Evolutionary conservation across 2,888 invertebrate genomes (phyloP).

Genomic region (Amitus sp.): DNA sequence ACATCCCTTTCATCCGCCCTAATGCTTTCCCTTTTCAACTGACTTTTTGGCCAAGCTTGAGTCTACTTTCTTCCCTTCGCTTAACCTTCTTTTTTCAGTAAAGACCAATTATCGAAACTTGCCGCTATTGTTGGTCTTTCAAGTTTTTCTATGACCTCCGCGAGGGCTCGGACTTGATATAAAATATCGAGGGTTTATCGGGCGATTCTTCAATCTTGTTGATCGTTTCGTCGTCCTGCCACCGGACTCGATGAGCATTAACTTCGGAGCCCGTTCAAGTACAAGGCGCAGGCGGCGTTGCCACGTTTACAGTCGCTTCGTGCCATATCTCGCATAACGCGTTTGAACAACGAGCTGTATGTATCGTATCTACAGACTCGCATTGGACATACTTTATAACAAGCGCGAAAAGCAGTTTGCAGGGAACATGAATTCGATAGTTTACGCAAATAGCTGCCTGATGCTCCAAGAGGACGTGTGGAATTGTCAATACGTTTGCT

Average conservation of each 20-base stretch:
- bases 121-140: neutral
- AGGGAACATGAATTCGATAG: slow-evolving; percentile 37
- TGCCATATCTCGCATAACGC: slow-evolving; percentile 22
- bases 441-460: slow-evolving; percentile 40
- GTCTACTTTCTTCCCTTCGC: neutral
- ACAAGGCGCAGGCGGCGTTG: slow-evolving; percentile 20
- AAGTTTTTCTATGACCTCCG: neutral
- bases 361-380: slow-evolving; percentile 16
- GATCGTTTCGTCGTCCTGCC: too few species aligned
- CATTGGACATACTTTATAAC: slow-evolving; percentile 27
- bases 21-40: neutral
- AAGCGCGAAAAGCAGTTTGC: slow-evolving; percentile 28
- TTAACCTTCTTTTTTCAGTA: neutral
- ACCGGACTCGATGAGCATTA: slow-evolving; percentile 19
- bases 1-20: neutral
- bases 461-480: slow-evolving; percentile 5
- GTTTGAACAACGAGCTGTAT: slow-evolving; percentile 36
- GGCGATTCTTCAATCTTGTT: slow-evolving; percentile 24
- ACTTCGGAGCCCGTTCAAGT: slow-evolving; percentile 24
- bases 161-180: slow-evolving; percentile 33
- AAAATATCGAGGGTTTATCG: slow-evolving; percentile 37
- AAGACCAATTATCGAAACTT: neutral
- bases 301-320: slow-evolving; percentile 16
- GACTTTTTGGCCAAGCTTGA: neutral
- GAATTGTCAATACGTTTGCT: slow-evolving; percentile 27